Percentiles rank a stretch among this genome's conserved stretches.
Conservation (phyloP, 2,888 invertebrate genomes). For the Galerucella pusilla region DNA sequence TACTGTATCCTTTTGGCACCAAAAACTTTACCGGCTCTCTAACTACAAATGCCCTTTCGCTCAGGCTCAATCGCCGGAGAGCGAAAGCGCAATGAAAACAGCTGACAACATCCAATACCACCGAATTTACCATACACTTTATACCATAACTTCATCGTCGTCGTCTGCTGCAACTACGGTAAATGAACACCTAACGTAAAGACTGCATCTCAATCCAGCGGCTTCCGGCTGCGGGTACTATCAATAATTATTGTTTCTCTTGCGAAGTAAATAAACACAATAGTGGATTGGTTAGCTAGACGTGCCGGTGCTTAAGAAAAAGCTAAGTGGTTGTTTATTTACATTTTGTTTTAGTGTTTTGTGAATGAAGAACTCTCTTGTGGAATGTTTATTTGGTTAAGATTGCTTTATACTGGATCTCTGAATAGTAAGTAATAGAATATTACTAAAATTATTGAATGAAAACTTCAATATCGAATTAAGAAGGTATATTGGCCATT, state of each 20-base stretch:
- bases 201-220: slow-evolving; percentile 7
- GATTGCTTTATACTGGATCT: background rate
- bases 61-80: slow-evolving; percentile 14
- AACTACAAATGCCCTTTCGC: slow-evolving; percentile 22
- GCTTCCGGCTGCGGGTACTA: slow-evolving; percentile 18
- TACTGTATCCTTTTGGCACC: background rate
- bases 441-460: background rate
- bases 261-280: slow-evolving; percentile 16
- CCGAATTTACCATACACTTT: slow-evolving; percentile 11
- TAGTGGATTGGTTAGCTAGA: slow-evolving; percentile 9
- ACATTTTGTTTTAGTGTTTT: slow-evolving; percentile 6
- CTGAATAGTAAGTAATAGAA: background rate
- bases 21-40: background rate
- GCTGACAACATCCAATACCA: slow-evolving; percentile 18
- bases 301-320: slow-evolving; percentile 10
- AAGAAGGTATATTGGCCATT: background rate
- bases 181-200: slow-evolving; percentile 18
- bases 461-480: too few species aligned
- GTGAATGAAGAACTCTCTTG: slow-evolving; percentile 14
- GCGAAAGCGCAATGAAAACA: slow-evolving; percentile 27
- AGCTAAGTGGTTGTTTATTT: slow-evolving; percentile 6
- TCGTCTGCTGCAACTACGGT: slow-evolving; percentile 2
- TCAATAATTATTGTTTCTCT: slow-evolving; percentile 1
- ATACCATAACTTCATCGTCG: slow-evolving; percentile 15
- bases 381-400: slow-evolving; percentile 3